Evolutionary conservation across 2,888 invertebrate genomes (phyloP).

Genomic region (Cephonodes hylas): DNA sequence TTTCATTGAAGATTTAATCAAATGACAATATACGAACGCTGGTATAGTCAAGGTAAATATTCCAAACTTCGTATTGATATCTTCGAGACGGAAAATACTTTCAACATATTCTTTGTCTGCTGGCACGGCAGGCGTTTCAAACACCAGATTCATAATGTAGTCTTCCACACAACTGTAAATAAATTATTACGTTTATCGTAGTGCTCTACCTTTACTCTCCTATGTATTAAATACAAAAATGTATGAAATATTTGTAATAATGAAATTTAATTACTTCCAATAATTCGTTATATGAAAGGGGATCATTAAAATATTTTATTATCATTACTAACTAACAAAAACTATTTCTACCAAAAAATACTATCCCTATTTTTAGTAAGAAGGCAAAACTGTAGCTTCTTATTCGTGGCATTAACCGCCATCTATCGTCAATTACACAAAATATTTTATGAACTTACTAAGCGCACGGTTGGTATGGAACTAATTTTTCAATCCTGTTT

Average conservation of each 20-base stretch:
- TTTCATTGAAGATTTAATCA: neutral
- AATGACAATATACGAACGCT: conserved; percentile 50
- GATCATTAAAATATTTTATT: neutral
- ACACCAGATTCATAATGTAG: conserved; percentile 73
- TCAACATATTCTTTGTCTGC: conserved; percentile 64
- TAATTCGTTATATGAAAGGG: too few species aligned
- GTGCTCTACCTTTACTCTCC: too few species aligned
- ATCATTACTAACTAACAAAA: too few species aligned
- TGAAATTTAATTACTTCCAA: too few species aligned
- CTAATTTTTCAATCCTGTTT: conserved; percentile 65
- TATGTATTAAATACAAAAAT: too few species aligned
- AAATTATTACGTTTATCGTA: too few species aligned
- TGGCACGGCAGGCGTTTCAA: conserved; percentile 66
- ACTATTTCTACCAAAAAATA: neutral
- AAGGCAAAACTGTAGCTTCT: neutral
- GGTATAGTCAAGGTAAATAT: conserved; percentile 73
- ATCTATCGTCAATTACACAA: neutral
- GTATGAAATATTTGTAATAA: too few species aligned
- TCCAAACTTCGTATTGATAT: conserved; percentile 69
- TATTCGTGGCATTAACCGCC: neutral
- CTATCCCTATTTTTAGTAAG: too few species aligned
- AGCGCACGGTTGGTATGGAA: conserved; percentile 72
- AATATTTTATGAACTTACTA: conserved; percentile 54
- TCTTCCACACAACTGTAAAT: conserved; percentile 71
- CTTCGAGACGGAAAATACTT: conserved; percentile 64